phyloP scores from a whole-genome alignment of 2,797 vertebrate genomes.

The Periophthalmus magnuspinnatus region DNA sequence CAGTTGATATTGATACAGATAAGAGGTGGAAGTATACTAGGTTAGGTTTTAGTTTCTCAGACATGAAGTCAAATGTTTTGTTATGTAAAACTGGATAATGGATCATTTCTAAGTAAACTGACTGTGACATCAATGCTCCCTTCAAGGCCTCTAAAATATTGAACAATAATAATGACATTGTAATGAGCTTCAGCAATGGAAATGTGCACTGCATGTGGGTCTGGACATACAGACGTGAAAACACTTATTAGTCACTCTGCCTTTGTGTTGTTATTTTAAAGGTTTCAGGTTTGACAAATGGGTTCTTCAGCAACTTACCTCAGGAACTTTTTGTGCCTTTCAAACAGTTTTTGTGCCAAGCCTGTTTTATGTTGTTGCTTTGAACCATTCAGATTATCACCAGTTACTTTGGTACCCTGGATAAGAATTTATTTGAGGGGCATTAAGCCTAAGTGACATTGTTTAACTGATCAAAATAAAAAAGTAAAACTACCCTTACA shows the following conservation, averaged over 20 bases:
- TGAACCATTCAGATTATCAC: conserved; percentile 16
- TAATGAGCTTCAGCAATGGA: too few relatives aligned
- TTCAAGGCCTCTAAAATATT: too few relatives aligned
- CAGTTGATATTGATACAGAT: too few relatives aligned
- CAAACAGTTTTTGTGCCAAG: conserved; percentile 20
- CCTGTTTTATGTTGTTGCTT: conserved; percentile 33
- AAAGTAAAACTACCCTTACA: background rate
- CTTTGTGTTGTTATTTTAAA: background rate
- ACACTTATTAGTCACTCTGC: background rate
- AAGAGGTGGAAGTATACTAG: too few relatives aligned
- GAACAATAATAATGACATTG: background rate
- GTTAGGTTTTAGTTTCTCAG: conserved; percentile 5
- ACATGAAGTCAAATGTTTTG: background rate
- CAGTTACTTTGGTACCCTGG: conserved; percentile 12
- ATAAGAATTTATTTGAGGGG: background rate
- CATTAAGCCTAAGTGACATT: background rate
- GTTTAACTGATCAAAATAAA: conserved; percentile 1
- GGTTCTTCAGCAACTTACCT: conserved; percentile 64
- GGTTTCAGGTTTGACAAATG: conserved; percentile 44
- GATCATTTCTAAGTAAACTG: too few relatives aligned
- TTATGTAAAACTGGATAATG: too few relatives aligned
- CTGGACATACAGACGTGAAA: background rate
- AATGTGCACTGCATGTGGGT: background rate
- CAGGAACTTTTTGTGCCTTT: conserved; percentile 77
- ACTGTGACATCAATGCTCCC: too few relatives aligned